Evolutionary conservation across 2,888 invertebrate genomes (phyloP).

Genomic region (Ennomos erosarius): DNA sequence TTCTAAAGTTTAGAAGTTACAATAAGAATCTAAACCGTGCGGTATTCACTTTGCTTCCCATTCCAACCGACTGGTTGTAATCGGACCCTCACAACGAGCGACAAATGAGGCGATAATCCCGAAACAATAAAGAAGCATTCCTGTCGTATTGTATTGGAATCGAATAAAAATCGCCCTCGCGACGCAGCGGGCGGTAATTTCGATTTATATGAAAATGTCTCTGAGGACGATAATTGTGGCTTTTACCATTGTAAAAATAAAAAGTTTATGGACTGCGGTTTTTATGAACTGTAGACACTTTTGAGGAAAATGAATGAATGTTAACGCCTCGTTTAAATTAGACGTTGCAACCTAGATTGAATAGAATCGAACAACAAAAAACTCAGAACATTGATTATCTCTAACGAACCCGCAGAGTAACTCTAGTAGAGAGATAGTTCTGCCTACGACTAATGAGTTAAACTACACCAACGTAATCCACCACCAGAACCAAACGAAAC

Average conservation of each 20-base stretch:
- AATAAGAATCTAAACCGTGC: too few relatives aligned
- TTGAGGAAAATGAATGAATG: too few relatives aligned
- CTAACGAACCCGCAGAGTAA: slow-evolving; percentile 30
- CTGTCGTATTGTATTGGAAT: slow-evolving; percentile 44
- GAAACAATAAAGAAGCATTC: slow-evolving; percentile 42
- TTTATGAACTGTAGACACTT: slow-evolving; percentile 7
- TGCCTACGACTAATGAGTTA: slow-evolving; percentile 36
- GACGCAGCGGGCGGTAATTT: slow-evolving; percentile 35
- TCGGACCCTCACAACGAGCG: slow-evolving; percentile 1
- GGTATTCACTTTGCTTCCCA: too few relatives aligned
- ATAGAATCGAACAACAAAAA: slow-evolving; percentile 16
- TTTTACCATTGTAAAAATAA: slow-evolving; percentile 40
- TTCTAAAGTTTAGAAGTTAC: too few relatives aligned
- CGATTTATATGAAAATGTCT: slow-evolving; percentile 48
- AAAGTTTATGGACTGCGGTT: slow-evolving; percentile 22
- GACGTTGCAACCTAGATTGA: too few relatives aligned
- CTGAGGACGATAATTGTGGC: slow-evolving; percentile 38
- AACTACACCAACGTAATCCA: slow-evolving; percentile 16
- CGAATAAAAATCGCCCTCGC: slow-evolving; percentile 42
- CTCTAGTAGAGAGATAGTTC: slow-evolving; percentile 28
- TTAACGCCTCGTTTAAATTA: too few relatives aligned
- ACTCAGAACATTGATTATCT: slow-evolving; percentile 29
- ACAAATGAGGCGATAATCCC: slow-evolving; percentile 37
- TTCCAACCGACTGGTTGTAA: too few relatives aligned
- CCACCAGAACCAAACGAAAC: not conserved